Percentiles rank a stretch among this genome's conserved stretches.
Conservation (phyloP, 2,888 invertebrate species). For the Conomelus anceps region DNA sequence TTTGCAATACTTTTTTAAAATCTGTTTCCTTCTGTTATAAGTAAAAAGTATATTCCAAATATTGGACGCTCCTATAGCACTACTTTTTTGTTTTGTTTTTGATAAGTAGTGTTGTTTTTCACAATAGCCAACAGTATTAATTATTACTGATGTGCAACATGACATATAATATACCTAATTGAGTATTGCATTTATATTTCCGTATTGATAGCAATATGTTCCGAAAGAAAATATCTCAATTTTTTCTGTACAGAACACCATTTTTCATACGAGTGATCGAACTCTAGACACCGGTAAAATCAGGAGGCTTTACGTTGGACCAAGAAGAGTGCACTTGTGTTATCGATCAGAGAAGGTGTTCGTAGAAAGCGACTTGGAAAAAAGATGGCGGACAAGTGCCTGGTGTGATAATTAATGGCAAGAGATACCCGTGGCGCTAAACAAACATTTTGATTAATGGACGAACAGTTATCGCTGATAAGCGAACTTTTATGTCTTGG, state of each 20-base stretch:
- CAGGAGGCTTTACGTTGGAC: neutral
- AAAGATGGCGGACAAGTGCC: neutral
- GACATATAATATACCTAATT: no score
- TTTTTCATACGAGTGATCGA: neutral
- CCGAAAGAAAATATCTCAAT: neutral
- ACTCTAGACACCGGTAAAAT: neutral
- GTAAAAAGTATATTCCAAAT: no score
- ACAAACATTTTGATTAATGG: neutral
- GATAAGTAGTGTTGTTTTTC: no score
- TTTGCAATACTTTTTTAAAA: no score
- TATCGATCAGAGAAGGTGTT: neutral
- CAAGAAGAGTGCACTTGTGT: neutral
- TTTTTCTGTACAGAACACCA: neutral
- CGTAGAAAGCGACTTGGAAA: neutral
- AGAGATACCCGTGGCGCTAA: neutral
- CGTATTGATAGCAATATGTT: neutral
- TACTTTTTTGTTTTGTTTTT: no score
- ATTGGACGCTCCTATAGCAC: no score
- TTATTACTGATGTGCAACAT: no score
- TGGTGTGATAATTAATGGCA: neutral
- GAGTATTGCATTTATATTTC: neutral
- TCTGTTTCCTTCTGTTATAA: no score
- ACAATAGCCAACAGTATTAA: no score
- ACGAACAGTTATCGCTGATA: neutral
- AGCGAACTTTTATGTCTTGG: neutral